Base-by-base conservation (phyloP, 1,140 invertebrate genomes). In the Philaenus spumarius region DNA sequence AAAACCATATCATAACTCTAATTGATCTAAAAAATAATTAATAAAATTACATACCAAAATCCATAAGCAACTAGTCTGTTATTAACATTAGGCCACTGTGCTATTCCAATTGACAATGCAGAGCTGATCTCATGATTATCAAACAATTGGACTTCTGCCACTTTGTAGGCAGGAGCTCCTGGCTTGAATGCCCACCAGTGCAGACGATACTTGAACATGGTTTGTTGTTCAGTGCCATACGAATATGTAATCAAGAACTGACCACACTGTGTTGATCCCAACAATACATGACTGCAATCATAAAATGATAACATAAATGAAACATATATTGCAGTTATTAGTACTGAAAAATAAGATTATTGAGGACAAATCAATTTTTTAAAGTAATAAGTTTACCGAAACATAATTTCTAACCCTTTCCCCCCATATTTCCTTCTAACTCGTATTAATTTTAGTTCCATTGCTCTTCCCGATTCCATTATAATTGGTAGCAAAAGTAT, bases 191-290 rank as follows among this genome's bases (percentile, higher is more conserved):
- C 73, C 85, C 85, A 87, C 81, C 83, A 86, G 66, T 87, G 83
- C 53, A 87, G 72, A 48, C 78, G 74, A 66, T 86, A 87, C 68
- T 78, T 80, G 61, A 73, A 75, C 26, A 72, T 64, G 26, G 70
- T 67, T 70, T 77, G 65, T 23, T 71, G 69, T 57, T 77, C 78
- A 55, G 75, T 67, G n/a, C 73, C 79, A 61, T 81, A 80, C 6
- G 86, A 88, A 70, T 95, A 95, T 53, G 91, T 94, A 52, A 97
- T 72, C 55, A 96, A 79, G 79, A 90, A 95, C 72, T 93, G 88
- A 7, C 93, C 93, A 76, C 92, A 95, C 66, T 91, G 86, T 22
- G 90, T 93, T 64, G 95, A 87, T 7, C 94, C 94, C 83, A 97
- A 89, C 70, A 94, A 90, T 37, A 95, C 83, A 75, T 96, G 90